These are phyloP conservation scores for Idaea biselata DNA, from an alignment of 2,888 invertebrate species.

Conservation along the genomic window DNA sequence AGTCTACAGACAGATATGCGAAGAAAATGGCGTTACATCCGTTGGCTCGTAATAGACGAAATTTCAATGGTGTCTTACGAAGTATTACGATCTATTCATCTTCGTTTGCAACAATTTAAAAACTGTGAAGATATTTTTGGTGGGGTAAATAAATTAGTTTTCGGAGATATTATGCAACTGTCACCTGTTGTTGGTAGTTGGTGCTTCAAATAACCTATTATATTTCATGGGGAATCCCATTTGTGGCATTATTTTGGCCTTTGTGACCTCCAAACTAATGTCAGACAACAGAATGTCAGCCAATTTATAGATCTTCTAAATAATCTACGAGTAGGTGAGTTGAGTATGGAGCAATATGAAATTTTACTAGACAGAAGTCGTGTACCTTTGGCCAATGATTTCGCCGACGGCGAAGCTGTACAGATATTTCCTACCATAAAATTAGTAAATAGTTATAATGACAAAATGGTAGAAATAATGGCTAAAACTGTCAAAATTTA, in stretches of 20 bases:
- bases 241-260: no score
- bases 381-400: slow-evolving; percentile 12
- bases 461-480: slow-evolving; percentile 15
- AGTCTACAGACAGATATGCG: slow-evolving; percentile 15
- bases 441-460: slow-evolving; percentile 15
- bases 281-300: slow-evolving; percentile 3
- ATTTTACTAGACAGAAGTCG: slow-evolving; percentile 18
- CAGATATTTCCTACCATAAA: slow-evolving; percentile 4
- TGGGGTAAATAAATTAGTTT: slow-evolving; percentile 19
- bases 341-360: slow-evolving; percentile 19
- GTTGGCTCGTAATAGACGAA: slow-evolving; percentile 34
- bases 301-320: slow-evolving; percentile 21
- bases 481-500: slow-evolving; percentile 14
- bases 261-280: no score
- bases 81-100: slow-evolving; percentile 29
- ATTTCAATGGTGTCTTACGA: slow-evolving; percentile 39
- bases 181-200: slow-evolving; percentile 32
- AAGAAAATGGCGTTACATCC: slow-evolving; percentile 34
- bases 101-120: slow-evolving; percentile 8
- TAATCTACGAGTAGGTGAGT: slow-evolving; percentile 16
- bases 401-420: slow-evolving; percentile 10
- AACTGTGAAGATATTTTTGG: not conserved
- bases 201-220: not conserved
- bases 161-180: slow-evolving; percentile 34
- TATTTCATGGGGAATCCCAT: no score